Conservation (phyloP, 2,113 vertebrate species). For the Ivindomyrus marchei region DNA sequence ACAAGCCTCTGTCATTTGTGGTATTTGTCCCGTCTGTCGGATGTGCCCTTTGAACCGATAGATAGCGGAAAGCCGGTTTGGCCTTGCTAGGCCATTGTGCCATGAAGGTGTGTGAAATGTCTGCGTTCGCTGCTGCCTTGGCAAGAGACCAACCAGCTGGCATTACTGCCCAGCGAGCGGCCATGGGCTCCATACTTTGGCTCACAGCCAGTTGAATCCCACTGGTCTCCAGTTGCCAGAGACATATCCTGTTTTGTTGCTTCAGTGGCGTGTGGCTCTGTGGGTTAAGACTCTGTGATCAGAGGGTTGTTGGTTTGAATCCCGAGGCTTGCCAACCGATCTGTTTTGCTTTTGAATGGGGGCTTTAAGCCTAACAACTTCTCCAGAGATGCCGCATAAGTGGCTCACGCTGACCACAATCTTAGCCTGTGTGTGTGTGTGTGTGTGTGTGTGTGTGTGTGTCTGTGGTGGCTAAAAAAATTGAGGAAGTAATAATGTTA, state of each 20-base stretch:
- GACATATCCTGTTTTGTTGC: not conserved
- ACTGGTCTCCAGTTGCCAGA: not conserved
- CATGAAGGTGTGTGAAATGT: not conserved
- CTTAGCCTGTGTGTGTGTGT: not conserved
- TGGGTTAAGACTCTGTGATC: not conserved
- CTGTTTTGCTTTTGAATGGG: not conserved
- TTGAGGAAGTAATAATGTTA: not conserved
- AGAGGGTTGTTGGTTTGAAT: not conserved
- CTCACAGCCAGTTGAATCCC: not conserved
- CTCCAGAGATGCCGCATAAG: not conserved
- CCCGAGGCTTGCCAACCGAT: not conserved
- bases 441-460: not conserved
- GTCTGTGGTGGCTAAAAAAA: not conserved
- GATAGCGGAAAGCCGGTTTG: not conserved
- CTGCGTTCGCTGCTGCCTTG: not conserved
- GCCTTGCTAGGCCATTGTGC: not conserved
- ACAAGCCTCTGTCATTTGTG: not conserved
- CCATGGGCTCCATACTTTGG: not conserved
- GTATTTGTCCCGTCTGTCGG: not conserved
- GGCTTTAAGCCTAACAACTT: not conserved
- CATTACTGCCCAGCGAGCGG: not conserved
- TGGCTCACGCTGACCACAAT: not conserved
- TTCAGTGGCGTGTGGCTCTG: not conserved
- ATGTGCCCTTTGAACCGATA: not conserved
- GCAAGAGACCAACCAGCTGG: not conserved